These are phyloP conservation scores for Luperina testacea DNA, from an alignment of 2,888 invertebrate species.

Conservation along the genomic window DNA sequence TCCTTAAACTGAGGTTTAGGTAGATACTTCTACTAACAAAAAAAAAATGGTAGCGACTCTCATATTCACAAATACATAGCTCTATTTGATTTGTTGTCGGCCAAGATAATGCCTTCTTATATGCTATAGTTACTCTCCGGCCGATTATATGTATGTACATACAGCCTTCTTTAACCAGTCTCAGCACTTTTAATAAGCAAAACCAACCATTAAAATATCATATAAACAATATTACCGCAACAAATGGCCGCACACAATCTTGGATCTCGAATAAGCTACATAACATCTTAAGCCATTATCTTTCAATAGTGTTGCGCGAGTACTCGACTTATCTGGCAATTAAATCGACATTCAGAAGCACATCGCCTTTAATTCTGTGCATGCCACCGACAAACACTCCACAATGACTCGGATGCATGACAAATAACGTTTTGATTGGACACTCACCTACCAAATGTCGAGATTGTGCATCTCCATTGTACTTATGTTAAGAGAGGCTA, in stretches of 20 bases:
- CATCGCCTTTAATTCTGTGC: slow-evolving; percentile 86
- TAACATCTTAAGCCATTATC: slow-evolving; percentile 88
- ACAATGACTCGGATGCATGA: slow-evolving; percentile 89
- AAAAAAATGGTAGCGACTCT: background rate
- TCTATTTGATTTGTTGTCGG: background rate
- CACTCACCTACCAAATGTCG: slow-evolving; percentile 76
- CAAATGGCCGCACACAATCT: slow-evolving; percentile 69
- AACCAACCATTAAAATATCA: slow-evolving; percentile 54
- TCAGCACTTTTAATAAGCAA: slow-evolving; percentile 30
- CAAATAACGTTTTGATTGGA: slow-evolving; percentile 90
- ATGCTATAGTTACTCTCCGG: background rate
- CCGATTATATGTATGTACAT: background rate
- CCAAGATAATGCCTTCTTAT: background rate
- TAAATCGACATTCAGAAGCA: slow-evolving; percentile 90
- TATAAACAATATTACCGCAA: slow-evolving; percentile 65
- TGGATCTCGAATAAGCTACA: slow-evolving; percentile 83
- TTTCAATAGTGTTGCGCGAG: slow-evolving; percentile 86
- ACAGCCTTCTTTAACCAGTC: background rate
- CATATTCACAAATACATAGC: background rate
- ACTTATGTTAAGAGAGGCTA: slow-evolving; percentile 39
- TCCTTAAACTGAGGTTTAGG: no score
- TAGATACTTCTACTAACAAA: no score
- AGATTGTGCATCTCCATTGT: slow-evolving; percentile 68
- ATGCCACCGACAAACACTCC: slow-evolving; percentile 85
- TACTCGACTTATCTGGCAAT: slow-evolving; percentile 88